Conservation (phyloP, 1,140 invertebrate species). For the Anastrepha obliqua region DNA sequence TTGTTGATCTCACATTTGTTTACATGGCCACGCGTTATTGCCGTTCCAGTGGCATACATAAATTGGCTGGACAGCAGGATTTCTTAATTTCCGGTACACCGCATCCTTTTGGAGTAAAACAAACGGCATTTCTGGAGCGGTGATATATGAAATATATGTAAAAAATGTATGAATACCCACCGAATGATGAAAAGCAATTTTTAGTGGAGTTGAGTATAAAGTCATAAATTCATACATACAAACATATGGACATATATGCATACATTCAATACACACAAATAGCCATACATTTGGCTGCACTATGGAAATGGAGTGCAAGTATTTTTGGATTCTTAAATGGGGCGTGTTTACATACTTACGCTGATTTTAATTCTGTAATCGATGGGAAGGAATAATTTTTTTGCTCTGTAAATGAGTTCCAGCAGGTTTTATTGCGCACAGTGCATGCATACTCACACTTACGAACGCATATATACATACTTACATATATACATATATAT, state of each 20-base stretch:
- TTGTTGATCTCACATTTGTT: background rate
- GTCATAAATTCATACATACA: background rate
- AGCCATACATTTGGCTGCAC: background rate
- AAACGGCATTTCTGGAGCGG: background rate
- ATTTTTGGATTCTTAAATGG: constrained; percentile 51
- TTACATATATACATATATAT: too few species aligned
- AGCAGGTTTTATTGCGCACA: background rate
- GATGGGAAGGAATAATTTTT: background rate
- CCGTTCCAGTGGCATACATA: too few species aligned
- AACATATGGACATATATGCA: background rate
- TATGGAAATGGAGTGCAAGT: background rate
- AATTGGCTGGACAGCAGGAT: background rate
- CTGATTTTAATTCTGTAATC: background rate
- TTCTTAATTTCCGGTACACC: background rate
- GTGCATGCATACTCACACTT: background rate
- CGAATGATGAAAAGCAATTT: too few species aligned
- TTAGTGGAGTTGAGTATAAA: too few species aligned
- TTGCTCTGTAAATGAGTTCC: background rate
- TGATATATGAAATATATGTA: background rate
- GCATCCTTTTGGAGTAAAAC: background rate
- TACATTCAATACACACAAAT: background rate
- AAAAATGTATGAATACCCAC: too few species aligned
- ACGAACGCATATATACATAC: too few species aligned
- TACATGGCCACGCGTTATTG: background rate
- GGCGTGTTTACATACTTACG: constrained; percentile 30